Percentiles rank a stretch among this genome's conserved stretches.
phyloP scores from a whole-genome alignment of 1,140 invertebrate species.

The Colletes latitarsis region DNA sequence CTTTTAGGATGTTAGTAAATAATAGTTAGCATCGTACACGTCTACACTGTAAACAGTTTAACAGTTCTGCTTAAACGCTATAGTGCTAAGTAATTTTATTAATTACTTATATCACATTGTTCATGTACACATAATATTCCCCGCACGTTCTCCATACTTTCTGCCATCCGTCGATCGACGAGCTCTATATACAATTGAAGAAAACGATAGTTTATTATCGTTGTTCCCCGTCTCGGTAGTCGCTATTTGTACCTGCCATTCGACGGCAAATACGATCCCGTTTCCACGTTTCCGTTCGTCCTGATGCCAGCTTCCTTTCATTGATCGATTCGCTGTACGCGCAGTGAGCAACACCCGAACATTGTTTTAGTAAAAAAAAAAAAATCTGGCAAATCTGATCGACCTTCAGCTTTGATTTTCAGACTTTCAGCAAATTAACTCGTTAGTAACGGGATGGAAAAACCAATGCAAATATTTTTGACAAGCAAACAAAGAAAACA shows the following conservation, averaged over 20 bases:
- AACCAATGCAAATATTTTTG: too few species aligned
- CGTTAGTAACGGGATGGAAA: too few species aligned
- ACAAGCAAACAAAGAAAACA: too few species aligned
- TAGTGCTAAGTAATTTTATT: conserved; percentile 78
- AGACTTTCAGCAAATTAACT: too few species aligned
- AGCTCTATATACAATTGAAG: conserved; percentile 33
- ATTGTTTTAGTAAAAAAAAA: neutral
- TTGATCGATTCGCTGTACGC: conserved; percentile 8
- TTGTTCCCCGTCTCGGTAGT: neutral
- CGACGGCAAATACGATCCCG: conserved; percentile 3
- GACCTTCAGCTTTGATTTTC: too few species aligned
- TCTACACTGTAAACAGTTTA: conserved; percentile 76
- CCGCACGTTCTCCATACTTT: conserved; percentile 30
- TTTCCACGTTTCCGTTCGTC: neutral
- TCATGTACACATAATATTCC: conserved; percentile 70
- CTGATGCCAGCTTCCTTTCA: neutral
- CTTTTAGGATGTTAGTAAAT: conserved; percentile 75
- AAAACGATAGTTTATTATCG: conserved; percentile 27
- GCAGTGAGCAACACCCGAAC: neutral
- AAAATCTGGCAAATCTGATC: too few species aligned
- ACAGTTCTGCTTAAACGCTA: conserved; percentile 73
- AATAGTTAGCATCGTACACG: conserved; percentile 73
- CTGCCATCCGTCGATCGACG: conserved; percentile 15
- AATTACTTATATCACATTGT: conserved; percentile 81
- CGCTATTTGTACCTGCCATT: neutral